These are phyloP conservation scores for Laothoe populi DNA, from an alignment of 2,888 invertebrate species.

Conservation along the genomic window DNA sequence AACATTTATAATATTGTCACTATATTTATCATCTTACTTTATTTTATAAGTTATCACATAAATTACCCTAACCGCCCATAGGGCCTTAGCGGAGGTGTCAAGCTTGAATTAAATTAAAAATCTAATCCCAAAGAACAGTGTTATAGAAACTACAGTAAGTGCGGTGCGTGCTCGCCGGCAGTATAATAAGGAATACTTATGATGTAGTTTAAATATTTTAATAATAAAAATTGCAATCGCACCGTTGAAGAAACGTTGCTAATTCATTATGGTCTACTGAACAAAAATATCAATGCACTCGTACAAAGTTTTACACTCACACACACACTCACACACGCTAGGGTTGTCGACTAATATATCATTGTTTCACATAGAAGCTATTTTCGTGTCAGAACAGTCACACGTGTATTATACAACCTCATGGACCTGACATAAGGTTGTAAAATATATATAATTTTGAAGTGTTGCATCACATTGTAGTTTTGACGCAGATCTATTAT, in stretches of 20 bases:
- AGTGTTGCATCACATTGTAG: background rate
- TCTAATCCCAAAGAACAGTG: background rate
- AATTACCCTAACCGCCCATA: too few relatives aligned
- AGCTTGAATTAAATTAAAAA: too few relatives aligned
- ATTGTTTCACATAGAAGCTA: background rate
- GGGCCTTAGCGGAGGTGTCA: too few relatives aligned
- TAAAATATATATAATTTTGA: too few relatives aligned
- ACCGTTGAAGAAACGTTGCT: constrained; percentile 26
- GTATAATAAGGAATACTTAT: constrained; percentile 17
- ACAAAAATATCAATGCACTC: constrained; percentile 41
- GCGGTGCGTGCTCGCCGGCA: background rate
- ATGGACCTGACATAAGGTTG: too few relatives aligned
- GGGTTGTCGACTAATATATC: background rate
- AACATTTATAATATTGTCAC: too few relatives aligned
- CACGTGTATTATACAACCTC: too few relatives aligned
- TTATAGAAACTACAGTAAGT: background rate
- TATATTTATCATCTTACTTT: too few relatives aligned
- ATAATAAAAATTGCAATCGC: constrained; percentile 23
- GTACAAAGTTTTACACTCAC: constrained; percentile 20
- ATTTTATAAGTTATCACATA: too few relatives aligned
- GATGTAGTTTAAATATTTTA: constrained; percentile 25
- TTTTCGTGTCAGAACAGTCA: background rate
- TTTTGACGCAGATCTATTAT: too few relatives aligned
- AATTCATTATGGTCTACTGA: constrained; percentile 42
- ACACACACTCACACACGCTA: background rate